Base-by-base conservation (phyloP, 2,113 vertebrate species). In the Chascanopsetta lugubris region DNA sequence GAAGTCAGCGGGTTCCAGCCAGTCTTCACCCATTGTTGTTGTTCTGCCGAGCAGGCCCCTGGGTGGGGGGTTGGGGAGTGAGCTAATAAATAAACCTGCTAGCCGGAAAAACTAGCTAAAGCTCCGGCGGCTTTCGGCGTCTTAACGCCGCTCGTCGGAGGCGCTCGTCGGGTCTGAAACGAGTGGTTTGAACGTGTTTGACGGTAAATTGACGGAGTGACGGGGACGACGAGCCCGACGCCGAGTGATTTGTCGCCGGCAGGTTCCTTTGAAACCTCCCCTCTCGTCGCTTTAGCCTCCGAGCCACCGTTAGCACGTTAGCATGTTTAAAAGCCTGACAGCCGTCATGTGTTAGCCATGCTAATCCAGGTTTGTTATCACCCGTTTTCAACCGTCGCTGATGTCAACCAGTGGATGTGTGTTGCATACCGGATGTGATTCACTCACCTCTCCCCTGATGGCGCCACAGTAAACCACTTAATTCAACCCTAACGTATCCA, bases 51-150 rank as follows among this genome's bases (percentile, higher is more conserved):
- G 49, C 75, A 82, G 88, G 86, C 83, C 83, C n/a, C 80, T 63
- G 75, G 75, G 83, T 84, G 86, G 88, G 87, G 87, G 90, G 86
- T 89, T 87, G 88, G 90, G 90, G 86, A 83, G 71, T 85, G 77
- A 11, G 69, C 85, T 75, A 17, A 80, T 80, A 85, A 87, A 87
- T 84, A 77, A 63, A 69, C 64, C 65, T 46, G 34, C 40, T 24
- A n/a, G 68, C 71, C 47, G 21, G 4, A 58, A 75, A 79, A 82
- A 75, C 34, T 6, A 53, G 2, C 27, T 2, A 0, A 2, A 46
- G 54, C 20, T 2, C 12, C 12, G 4, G 12, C 3, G 2, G 42
- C 47, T 47, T 21, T n/a, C n/a, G n/a, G n/a, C n/a, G n/a, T n/a
- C n/a, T n/a, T n/a, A n/a, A n/a, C n/a, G n/a, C n/a, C n/a, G n/a